These are phyloP conservation scores for Poeciliopsis presidionis DNA, from an alignment of 2,797 vertebrate genomes.

Conservation along the genomic window DNA sequence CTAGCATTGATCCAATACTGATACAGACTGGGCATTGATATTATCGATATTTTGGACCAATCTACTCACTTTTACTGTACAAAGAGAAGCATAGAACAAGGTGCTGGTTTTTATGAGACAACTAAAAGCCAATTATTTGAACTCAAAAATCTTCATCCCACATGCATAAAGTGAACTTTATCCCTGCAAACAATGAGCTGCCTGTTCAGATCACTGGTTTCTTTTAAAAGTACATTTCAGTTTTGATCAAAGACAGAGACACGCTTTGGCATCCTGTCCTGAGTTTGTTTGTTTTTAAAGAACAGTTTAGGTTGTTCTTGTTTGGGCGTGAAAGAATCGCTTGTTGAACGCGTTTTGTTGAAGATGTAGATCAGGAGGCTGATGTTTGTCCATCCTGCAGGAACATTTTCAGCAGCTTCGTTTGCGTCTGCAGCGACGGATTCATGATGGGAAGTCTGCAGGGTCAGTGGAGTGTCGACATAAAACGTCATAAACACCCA, in stretches of 20 bases:
- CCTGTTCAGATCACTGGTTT: conserved; percentile 67
- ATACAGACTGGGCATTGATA: not conserved
- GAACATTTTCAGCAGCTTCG: conserved; percentile 79
- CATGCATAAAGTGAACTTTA: conserved; percentile 19
- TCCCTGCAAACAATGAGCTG: conserved; percentile 40
- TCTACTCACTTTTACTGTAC: too few species aligned
- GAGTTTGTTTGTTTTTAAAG: conserved; percentile 9
- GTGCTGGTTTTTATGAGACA: too few species aligned
- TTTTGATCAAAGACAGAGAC: conserved; percentile 48
- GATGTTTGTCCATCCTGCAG: conserved; percentile 69
- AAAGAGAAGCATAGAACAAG: too few species aligned
- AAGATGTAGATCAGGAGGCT: conserved; percentile 71
- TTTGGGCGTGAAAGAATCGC: not conserved
- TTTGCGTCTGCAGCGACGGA: conserved; percentile 70
- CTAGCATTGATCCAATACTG: not conserved
- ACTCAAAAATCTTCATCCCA: not conserved
- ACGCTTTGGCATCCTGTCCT: conserved; percentile 29
- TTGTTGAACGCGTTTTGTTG: conserved; percentile 32
- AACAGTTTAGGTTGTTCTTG: not conserved
- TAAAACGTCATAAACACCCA: conserved; percentile 14
- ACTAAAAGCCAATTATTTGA: not conserved
- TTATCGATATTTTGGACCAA: too few species aligned
- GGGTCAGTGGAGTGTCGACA: conserved; percentile 72
- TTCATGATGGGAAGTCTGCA: conserved; percentile 64
- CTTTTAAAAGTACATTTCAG: conserved; percentile 69